A percentile compares a stretch with the other conserved stretches of the same genome.
Evolutionary conservation across 2,888 invertebrate species (phyloP).

Genomic region (Eilema caniola): DNA sequence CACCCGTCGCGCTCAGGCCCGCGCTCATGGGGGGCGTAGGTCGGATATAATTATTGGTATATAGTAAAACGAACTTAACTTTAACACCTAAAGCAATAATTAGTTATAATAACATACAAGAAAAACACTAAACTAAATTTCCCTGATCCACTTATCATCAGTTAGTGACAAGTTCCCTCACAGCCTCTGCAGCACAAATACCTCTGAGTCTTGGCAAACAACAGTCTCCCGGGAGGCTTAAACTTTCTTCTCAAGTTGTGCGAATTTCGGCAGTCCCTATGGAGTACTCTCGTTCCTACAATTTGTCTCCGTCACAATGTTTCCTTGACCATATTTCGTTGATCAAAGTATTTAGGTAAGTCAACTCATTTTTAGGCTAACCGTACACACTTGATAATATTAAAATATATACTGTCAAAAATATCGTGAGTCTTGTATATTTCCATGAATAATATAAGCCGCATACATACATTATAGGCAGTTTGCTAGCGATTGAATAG

Average conservation of each 20-base stretch:
- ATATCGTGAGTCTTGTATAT: no score
- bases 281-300: slow-evolving; percentile 31
- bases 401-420: no score
- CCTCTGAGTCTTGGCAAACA: slow-evolving; percentile 24
- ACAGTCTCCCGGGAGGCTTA: slow-evolving; percentile 26
- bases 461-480: no score
- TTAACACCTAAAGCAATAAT: background rate
- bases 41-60: no score
- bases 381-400: no score
- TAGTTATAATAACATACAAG: slow-evolving; percentile 11
- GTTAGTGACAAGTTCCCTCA: slow-evolving; percentile 27
- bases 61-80: no score
- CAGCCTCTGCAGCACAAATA: slow-evolving; percentile 29
- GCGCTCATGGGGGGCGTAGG: no score
- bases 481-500: no score
- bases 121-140: slow-evolving; percentile 24
- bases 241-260: slow-evolving; percentile 33
- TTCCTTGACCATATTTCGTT: slow-evolving; percentile 31
- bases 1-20: no score
- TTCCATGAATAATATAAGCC: no score
- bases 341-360: slow-evolving; percentile 28
- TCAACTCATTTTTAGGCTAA: no score
- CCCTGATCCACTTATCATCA: slow-evolving; percentile 28
- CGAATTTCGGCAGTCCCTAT: slow-evolving; percentile 26
- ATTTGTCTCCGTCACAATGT: slow-evolving; percentile 43